A percentile compares a stretch with the other conserved stretches of the same genome.
These are phyloP conservation scores for Drosophila mimetica DNA, from an alignment of 2,888 invertebrate genomes.

Conservation along the genomic window DNA sequence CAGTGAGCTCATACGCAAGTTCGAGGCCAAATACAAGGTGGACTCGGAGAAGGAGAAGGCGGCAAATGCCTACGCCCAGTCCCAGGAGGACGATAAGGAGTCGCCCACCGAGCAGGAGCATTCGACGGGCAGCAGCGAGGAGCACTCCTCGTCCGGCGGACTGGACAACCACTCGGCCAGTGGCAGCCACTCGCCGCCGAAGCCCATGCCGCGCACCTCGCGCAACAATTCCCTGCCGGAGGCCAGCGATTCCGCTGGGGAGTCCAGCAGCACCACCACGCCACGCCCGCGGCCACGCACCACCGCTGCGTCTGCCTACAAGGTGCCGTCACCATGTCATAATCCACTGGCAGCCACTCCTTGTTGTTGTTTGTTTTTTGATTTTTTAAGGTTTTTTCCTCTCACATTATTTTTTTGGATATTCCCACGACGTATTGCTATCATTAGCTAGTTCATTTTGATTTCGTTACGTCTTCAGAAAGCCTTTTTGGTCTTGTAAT, in stretches of 20 bases:
- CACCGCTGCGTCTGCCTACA: conserved; percentile 89
- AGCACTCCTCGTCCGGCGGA: conserved; percentile 74
- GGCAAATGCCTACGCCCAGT: conserved; percentile 20
- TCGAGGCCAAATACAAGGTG: conserved; percentile 86
- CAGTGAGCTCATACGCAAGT: conserved; percentile 86
- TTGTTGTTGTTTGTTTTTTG: conserved; percentile 8
- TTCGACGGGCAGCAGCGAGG: conserved; percentile 83
- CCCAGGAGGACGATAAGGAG: conserved; percentile 80
- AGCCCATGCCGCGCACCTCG: conserved; percentile 92
- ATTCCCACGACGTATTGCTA: not conserved
- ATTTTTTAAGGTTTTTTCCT: not conserved
- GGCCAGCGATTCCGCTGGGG: conserved; percentile 81
- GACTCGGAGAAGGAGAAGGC: conserved; percentile 80
- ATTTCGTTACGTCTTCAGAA: not conserved
- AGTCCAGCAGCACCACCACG: conserved; percentile 57
- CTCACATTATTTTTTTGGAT: not conserved
- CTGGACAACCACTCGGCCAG: conserved; percentile 66
- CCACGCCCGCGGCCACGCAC: conserved; percentile 89
- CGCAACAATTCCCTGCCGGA: conserved; percentile 90
- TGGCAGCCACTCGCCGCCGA: conserved; percentile 87
- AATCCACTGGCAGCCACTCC: conserved; percentile 4
- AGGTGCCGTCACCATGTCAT: conserved; percentile 86
- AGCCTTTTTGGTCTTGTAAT: no score
- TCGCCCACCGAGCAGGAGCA: conserved; percentile 82
- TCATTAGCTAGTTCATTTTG: not conserved